Conservation (phyloP, 2,888 invertebrate species). For the Melanostoma scalare region DNA sequence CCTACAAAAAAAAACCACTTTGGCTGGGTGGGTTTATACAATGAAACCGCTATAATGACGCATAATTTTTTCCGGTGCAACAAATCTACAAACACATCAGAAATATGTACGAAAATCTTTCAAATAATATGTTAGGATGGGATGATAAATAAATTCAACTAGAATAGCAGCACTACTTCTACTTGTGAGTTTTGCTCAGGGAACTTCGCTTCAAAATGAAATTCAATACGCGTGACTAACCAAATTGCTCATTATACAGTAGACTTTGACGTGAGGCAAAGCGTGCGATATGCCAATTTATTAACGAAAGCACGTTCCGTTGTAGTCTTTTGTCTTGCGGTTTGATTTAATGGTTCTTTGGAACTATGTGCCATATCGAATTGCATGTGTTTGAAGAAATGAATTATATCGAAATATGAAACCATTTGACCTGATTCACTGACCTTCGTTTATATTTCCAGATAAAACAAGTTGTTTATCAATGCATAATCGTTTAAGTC, state of each 20-base stretch:
- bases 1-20: background rate
- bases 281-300: conserved; percentile 8
- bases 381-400: too few species aligned
- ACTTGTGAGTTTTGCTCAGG: background rate
- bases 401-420: too few species aligned
- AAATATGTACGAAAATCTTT: too few species aligned
- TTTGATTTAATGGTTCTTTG: too few species aligned
- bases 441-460: too few species aligned
- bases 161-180: background rate
- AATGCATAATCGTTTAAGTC: too few species aligned
- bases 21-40: background rate
- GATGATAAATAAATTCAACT: too few species aligned
- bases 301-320: conserved; percentile 3
- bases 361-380: too few species aligned
- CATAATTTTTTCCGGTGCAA: conserved; percentile 31
- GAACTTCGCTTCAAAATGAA: conserved; percentile 20
- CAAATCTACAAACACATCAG: background rate
- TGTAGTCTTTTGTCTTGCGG: too few species aligned
- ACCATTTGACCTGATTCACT: too few species aligned
- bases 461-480: too few species aligned
- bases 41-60: conserved; percentile 24
- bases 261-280: background rate
- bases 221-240: conserved; percentile 30
- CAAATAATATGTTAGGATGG: too few species aligned
- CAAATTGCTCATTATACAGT: background rate